Evolutionary conservation across 2,888 invertebrate genomes (phyloP).

Genomic region (Coecobrya sp.): DNA sequence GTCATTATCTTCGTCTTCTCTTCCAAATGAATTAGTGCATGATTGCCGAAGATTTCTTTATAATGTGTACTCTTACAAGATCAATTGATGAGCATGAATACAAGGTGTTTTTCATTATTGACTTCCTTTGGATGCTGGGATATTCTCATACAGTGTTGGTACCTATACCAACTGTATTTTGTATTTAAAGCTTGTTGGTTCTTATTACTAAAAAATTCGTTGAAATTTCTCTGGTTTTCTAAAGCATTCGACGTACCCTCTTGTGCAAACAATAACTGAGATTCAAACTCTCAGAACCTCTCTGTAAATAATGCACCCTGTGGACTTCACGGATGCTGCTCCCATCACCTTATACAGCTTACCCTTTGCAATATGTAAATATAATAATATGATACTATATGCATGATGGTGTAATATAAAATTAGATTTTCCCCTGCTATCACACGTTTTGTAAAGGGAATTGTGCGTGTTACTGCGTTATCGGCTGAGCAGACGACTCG

Average conservation of each 20-base stretch:
- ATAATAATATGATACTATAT: not conserved
- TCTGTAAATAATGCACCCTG: constrained; percentile 1
- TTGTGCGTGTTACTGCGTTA: not conserved
- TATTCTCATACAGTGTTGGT: too few species aligned
- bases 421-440: not conserved
- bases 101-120: too few species aligned
- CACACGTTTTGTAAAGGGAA: not conserved
- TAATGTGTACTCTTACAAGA: too few species aligned
- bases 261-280: not conserved
- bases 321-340: not conserved
- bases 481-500: constrained; percentile 62
- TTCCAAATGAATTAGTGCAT: not conserved
- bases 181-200: too few species aligned
- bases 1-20: not conserved
- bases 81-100: too few species aligned
- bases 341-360: not conserved
- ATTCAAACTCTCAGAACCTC: not conserved
- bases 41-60: too few species aligned
- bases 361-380: not conserved
- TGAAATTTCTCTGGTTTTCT: not conserved
- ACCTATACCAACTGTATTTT: too few species aligned
- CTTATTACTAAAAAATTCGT: not conserved
- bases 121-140: too few species aligned
- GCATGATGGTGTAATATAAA: not conserved
- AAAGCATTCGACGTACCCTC: not conserved